Conservation (phyloP, 2,888 invertebrate species). For the Myopa tessellatipennis region DNA sequence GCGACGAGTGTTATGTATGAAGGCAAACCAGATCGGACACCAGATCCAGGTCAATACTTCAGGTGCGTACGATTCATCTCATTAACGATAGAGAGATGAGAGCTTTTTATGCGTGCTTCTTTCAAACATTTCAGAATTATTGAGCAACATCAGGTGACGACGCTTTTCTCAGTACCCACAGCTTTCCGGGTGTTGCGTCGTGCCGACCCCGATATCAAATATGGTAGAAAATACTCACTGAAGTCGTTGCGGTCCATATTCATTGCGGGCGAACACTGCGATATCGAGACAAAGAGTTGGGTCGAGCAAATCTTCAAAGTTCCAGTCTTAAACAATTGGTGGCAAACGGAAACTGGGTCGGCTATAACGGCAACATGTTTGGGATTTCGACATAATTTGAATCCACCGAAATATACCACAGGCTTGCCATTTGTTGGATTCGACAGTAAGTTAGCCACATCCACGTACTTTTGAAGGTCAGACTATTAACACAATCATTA, state of each 20-base stretch:
- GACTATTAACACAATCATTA: too few relatives aligned
- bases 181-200: conserved; percentile 85
- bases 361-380: conserved; percentile 87
- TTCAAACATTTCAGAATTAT: conserved; percentile 75
- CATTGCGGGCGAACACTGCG: conserved; percentile 93
- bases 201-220: conserved; percentile 80
- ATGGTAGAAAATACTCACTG: conserved; percentile 77
- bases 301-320: conserved; percentile 77
- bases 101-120: not conserved
- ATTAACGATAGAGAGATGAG: too few relatives aligned
- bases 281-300: conserved; percentile 88
- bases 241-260: conserved; percentile 80
- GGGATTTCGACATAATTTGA: conserved; percentile 78
- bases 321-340: conserved; percentile 92
- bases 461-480: too few relatives aligned
- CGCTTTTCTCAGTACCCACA: conserved; percentile 91
- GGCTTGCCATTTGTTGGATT: conserved; percentile 92
- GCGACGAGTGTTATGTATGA: conserved; percentile 85
- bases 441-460: conserved; percentile 72
- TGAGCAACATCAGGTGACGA: conserved; percentile 85
- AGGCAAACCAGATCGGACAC: conserved; percentile 95
- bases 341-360: conserved; percentile 96
- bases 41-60: conserved; percentile 92
- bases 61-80: conserved; percentile 70
- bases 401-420: conserved; percentile 81